phyloP scores from a whole-genome alignment of 2,888 invertebrate species.

The Netelia inedita region DNA sequence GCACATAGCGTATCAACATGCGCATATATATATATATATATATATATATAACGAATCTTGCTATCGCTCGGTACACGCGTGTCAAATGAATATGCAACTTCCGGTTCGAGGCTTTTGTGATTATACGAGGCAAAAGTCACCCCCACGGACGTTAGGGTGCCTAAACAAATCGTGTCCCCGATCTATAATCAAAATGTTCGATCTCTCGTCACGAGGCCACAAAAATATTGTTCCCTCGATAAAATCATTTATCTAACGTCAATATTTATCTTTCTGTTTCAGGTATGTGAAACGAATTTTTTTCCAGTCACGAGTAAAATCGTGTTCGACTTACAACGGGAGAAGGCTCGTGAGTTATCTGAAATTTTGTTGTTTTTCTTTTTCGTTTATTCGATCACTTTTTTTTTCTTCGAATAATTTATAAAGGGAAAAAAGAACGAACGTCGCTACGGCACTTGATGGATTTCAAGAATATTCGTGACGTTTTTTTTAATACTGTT shows the following conservation, averaged over 20 bases:
- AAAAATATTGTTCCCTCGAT: not conserved
- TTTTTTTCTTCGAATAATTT: not conserved
- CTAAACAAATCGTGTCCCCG: not conserved
- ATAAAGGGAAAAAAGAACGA: not conserved
- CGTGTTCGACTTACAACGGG: not conserved
- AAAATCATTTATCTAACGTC: conserved; percentile 21
- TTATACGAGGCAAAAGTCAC: not conserved
- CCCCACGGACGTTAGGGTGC: not conserved
- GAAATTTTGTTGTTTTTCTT: not conserved
- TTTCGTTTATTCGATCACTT: not conserved
- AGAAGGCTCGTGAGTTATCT: conserved; percentile 34
- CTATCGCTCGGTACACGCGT: conserved; percentile 51
- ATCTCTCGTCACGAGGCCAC: not conserved
- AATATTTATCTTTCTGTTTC: conserved; percentile 72
- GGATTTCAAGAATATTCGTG: too few species aligned
- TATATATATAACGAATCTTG: conserved; percentile 17
- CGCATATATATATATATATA: conserved; percentile 16
- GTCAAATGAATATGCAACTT: conserved; percentile 75
- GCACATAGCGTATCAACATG: not conserved
- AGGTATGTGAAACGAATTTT: conserved; percentile 73
- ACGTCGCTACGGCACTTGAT: too few species aligned
- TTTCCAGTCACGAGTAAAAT: not conserved
- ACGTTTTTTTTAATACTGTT: too few species aligned
- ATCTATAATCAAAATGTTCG: not conserved
- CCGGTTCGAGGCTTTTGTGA: conserved; percentile 68